These are phyloP conservation scores for Empis stercorea DNA, from an alignment of 2,888 invertebrate genomes.

Conservation along the genomic window DNA sequence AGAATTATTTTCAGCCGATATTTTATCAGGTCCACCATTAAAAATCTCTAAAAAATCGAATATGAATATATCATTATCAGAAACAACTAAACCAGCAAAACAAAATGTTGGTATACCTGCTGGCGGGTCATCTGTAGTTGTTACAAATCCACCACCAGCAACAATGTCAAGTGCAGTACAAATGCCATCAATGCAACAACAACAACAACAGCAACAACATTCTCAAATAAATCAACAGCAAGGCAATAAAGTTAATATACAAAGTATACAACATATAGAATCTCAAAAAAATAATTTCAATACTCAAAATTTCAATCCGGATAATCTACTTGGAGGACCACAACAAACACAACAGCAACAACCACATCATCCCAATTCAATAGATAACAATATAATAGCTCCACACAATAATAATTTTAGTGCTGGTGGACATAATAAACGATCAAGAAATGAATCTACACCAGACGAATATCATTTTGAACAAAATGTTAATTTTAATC, in stretches of 20 bases:
- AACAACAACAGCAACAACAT: background rate
- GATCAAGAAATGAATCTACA: conserved; percentile 22
- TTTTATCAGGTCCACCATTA: conserved; percentile 31
- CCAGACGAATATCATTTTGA: conserved; percentile 25
- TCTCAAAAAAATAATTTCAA: conserved; percentile 24
- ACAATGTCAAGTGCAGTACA: conserved; percentile 30
- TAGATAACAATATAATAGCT: conserved; percentile 26
- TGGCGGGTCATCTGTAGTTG: conserved; percentile 7
- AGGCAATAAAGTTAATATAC: no score
- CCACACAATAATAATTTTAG: conserved; percentile 26
- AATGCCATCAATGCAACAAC: conserved; percentile 18
- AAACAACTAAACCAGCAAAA: conserved; percentile 21
- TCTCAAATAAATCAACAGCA: background rate
- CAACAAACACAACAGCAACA: conserved; percentile 20
- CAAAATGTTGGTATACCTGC: background rate
- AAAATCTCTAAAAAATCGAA: conserved; percentile 31
- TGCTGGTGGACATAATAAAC: conserved; percentile 13
- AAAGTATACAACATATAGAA: conserved; percentile 4
- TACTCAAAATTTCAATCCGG: conserved; percentile 32
- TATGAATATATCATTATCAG: conserved; percentile 22
- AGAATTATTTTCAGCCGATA: conserved; percentile 30
- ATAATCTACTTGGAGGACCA: conserved; percentile 24
- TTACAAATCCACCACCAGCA: conserved; percentile 29
- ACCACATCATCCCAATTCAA: conserved; percentile 25
- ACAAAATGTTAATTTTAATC: conserved; percentile 11